Evolutionary conservation across 2,797 vertebrate genomes (phyloP), one percentile per base, ranked within the genome.

Genomic region (Acipenser oxyrinchus): DNA sequence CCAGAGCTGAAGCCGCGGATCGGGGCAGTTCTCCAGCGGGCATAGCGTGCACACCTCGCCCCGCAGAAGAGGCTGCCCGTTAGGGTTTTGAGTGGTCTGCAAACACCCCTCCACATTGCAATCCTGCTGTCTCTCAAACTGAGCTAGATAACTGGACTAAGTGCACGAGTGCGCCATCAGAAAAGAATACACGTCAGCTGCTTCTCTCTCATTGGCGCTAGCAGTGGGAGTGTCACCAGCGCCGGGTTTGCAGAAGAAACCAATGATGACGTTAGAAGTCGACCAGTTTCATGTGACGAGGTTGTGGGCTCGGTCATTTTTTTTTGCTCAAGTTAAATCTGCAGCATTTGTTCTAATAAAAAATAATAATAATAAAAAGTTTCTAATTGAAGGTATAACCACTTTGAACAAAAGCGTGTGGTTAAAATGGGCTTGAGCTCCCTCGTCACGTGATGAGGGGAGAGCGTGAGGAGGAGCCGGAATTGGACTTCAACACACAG

Each of bases 1-100:
- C 78, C 69, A 0, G 81, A 82, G 9, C 77, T 80, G 62, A 91
- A 70, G 67, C 68, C 70, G 6, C 69, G 63, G 12, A 61, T 10
- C 6, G 51, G 1, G 0, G n/a, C 64, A 62, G 75, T 57, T 1
- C 48, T 2, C 11, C 5, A 51, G 66, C 66, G 49, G 1, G 51
- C 51, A 60, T 51, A 37, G 23, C 23, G 23, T 37, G 23, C 23
- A 37, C 23, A 6, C 11, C 55, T 58, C 10, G 6, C 1, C 10
- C 55, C 55, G 12, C 1, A n/a, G 55, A 11, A 0, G 1, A n/a
- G 11, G 55, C 6, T 58, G 55, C 11, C 55, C 9, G 55, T 10
- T 6, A 9, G 8, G 51, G 51, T 12, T 6, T 3, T 60, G 4
- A n/a, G 8, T 18, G 59, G 15, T 18, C 12, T 18, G 59, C 12